Percentiles rank a stretch among this genome's conserved stretches.
Evolutionary conservation across 2,113 vertebrate species (phyloP).

Genomic region (Rafetus swinhoei): DNA sequence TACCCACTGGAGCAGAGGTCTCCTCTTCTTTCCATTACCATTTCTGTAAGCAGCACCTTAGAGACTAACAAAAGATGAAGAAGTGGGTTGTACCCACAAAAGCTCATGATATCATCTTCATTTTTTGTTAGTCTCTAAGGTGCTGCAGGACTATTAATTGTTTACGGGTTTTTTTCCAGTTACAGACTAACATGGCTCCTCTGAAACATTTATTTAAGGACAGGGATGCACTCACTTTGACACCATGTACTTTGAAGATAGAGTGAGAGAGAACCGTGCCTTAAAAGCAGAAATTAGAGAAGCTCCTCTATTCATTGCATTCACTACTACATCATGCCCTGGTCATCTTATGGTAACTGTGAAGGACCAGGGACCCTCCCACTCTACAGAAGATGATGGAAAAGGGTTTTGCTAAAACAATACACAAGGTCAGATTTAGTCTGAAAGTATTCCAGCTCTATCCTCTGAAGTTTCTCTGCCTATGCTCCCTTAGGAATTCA

Average conservation of each 20-base stretch:
- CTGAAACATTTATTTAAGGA: not conserved
- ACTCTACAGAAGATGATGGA: not conserved
- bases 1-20: too few relatives aligned
- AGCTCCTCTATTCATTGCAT: not conserved
- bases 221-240: not conserved
- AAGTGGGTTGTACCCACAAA: too few relatives aligned
- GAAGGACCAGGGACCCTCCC: not conserved
- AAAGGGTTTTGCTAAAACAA: slow-evolving; percentile 32
- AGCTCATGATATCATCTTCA: too few relatives aligned
- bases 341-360: not conserved
- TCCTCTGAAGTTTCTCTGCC: not conserved
- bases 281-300: not conserved
- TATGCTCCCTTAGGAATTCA: not conserved
- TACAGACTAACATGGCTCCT: too few relatives aligned
- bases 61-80: too few relatives aligned
- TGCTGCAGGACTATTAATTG: too few relatives aligned
- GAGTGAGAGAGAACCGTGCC: not conserved
- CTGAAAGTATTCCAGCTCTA: not conserved
- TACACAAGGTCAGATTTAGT: not conserved
- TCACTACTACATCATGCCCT: not conserved
- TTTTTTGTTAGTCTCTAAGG: too few relatives aligned
- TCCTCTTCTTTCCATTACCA: not conserved
- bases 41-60: not conserved
- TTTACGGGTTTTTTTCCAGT: too few relatives aligned
- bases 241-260: not conserved